Evolutionary conservation across 1,140 invertebrate genomes (phyloP).

Genomic region (Steinernema feltiae): DNA sequence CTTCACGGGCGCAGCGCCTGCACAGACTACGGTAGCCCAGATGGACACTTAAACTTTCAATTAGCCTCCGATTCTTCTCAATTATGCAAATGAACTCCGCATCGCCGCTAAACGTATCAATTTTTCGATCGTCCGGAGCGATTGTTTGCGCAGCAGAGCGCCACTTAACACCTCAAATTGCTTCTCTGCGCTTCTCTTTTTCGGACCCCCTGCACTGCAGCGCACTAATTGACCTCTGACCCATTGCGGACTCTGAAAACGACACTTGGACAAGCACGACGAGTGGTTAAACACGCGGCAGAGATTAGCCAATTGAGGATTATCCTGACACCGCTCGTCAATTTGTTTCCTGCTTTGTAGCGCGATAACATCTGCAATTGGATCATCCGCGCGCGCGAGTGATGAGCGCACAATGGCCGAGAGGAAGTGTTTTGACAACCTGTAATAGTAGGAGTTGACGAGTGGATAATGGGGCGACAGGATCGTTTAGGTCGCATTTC

Average conservation of each 20-base stretch:
- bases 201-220: background rate
- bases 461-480: no score
- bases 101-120: background rate
- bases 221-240: conserved; percentile 13
- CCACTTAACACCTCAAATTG: conserved; percentile 11
- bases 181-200: conserved; percentile 15
- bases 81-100: conserved; percentile 11
- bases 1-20: background rate
- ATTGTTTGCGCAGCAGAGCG: background rate
- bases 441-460: background rate
- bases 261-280: background rate
- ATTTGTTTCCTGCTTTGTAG: background rate
- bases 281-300: conserved; percentile 6
- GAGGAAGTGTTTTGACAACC: background rate
- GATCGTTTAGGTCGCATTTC: no score
- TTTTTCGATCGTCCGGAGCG: background rate
- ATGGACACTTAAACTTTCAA: background rate
- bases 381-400: background rate
- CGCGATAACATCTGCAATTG: conserved; percentile 5
- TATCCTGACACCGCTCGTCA: conserved; percentile 13
- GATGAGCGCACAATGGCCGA: background rate
- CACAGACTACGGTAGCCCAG: background rate
- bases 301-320: conserved; percentile 10
- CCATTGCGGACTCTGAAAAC: background rate
- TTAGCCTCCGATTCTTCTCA: background rate